A percentile compares a stretch with the other conserved stretches of the same genome.
Conservation (phyloP, 2,113 vertebrate genomes). For the Otolemur garnettii region DNA sequence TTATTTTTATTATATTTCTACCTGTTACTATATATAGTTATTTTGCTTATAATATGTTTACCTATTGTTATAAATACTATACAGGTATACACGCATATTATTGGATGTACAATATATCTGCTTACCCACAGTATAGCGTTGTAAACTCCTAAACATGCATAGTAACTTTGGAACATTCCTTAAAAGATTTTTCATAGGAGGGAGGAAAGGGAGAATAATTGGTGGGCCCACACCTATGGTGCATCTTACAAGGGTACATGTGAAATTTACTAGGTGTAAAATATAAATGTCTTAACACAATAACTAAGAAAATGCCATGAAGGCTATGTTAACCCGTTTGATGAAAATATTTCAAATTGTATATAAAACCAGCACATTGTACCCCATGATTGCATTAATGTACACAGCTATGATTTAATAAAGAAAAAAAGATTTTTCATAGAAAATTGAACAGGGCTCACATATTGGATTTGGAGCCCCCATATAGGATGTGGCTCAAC, state of each 20-base stretch:
- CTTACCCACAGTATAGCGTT: neutral
- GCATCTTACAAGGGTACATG: too few species aligned
- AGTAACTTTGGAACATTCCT: neutral
- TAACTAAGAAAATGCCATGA: too few species aligned
- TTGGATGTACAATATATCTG: neutral
- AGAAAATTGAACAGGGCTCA: constrained; percentile 21
- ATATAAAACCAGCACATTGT: too few species aligned
- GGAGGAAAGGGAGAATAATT: too few species aligned
- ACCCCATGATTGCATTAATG: too few species aligned
- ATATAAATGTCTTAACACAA: too few species aligned
- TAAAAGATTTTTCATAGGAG: constrained; percentile 12
- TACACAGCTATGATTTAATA: too few species aligned
- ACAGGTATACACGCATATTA: neutral
- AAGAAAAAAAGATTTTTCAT: neutral
- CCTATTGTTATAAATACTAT: constrained; percentile 31
- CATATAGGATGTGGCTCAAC: neutral
- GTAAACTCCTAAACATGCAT: neutral
- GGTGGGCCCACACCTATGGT: too few species aligned
- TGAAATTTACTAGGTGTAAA: too few species aligned
- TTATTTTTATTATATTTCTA: neutral
- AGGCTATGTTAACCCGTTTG: too few species aligned
- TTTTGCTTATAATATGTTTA: neutral
- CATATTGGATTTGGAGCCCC: constrained; percentile 7
- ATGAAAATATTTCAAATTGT: too few species aligned
- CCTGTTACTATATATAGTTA: constrained; percentile 19